Evolutionary conservation across 2,113 vertebrate genomes (phyloP), one percentile per base, ranked within the genome.

Genomic region (Spea multiplicata): DNA sequence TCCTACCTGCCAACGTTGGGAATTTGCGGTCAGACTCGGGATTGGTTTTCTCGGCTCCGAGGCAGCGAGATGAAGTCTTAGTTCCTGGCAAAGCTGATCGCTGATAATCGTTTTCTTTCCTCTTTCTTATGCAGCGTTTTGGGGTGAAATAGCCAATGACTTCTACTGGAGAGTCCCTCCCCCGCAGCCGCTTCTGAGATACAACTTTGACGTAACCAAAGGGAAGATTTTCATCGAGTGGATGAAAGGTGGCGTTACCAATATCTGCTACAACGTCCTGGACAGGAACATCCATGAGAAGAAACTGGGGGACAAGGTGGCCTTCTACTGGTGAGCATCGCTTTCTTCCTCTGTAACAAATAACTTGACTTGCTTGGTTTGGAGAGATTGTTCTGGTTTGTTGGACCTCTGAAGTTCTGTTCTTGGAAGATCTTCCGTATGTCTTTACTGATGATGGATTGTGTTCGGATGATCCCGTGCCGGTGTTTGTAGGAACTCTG

Each of bases 201-300:
- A 98, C 87, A 99, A 99, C 86, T 98, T 99, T 0, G 96, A 99
- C 16, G 92, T 96, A 83, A 97, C 95, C 0, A 98, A 96, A 86
- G 97, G 97, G 17, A 93, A 94, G 80, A 94, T 99, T 84, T 98
- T 93, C 81, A 82, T 95, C 12, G 97, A 97, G 72, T 99, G 91
- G 85, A 98, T 99, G 97, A 96, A 96, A 77, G 97, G 97, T 65
- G 97, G 95, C 7, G 93, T 94, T 73, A 99, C 97, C 81, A 99
- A 99, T 88, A 94, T 98, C 88, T 95, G 96, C 92, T 99, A 99
- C 92, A 99, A 99, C 75, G 76, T 99, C 12, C 90, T 99, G 64
- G 97, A 99, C 85, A 93, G 91, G 86, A 98, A 96, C 64, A 89
- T 99, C 71, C 83, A 91, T 0, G 93, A 99, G 73, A 95, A 88